Base-by-base conservation (phyloP, 2,113 vertebrate species). In the Grammomys dolichurus region DNA sequence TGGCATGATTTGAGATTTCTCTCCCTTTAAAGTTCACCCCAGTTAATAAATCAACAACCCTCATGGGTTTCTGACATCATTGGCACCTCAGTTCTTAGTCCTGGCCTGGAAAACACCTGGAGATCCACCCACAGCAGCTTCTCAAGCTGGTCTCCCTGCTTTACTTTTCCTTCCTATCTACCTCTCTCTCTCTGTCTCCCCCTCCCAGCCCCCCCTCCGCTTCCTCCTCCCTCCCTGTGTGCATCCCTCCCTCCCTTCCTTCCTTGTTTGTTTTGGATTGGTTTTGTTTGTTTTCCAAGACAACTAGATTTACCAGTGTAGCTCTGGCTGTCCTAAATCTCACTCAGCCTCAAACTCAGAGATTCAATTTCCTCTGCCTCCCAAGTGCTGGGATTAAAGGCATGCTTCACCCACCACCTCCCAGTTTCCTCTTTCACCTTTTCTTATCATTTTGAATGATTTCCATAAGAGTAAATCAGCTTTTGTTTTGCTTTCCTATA, bases 1-100 rank as follows among this genome's bases (percentile, higher is more conserved):
- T 28, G 46, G 90, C 80, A 14, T 81, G 73, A 81, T 46, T 91
- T 95, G 77, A 87, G 63, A 82, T 86, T 86, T 73, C 7, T 70
- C 56, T 51, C 28, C 40, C 80, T 81, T 88, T 65, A 73, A 90
- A 88, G 80, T 95, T 92, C 72, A 70, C 3, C 63, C 13, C 80
- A 60, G 19, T 48, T 88, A 91, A 77, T 88, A 93, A 95, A 48
- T 75, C 54, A 84, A 75, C 81, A 73, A 8, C 2, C 84, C n/a
- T 1, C 1, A 0, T 0, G 48, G 14, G 26, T 58, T 28, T 84
- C 46, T 92, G 48, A 46, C 6, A 16, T 8, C 4, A 51, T 13
- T 5, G 9, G 4, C 63, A 48, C 65, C 40, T 76, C 78, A 40
- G 40, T 54, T 72, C 56, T 67, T 60, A 76, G 19, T 60, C 9